Evolutionary conservation across 2,797 vertebrate genomes (phyloP), one percentile per base, ranked within the genome.

Genomic region (Paratrypauchen microcephalus): DNA sequence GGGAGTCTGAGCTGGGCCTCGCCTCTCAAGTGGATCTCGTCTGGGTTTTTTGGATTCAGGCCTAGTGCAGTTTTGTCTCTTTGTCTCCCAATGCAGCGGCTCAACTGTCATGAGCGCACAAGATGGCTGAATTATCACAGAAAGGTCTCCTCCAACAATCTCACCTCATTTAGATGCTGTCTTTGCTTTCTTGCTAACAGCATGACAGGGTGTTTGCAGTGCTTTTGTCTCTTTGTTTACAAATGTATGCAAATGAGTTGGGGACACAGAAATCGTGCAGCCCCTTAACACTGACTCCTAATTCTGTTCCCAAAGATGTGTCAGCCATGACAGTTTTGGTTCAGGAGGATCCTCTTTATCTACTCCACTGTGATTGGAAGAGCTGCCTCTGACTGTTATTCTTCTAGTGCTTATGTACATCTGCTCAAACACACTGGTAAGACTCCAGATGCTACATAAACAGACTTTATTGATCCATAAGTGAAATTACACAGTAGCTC

Each of bases 81-180:
- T 72, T 74, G 73, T 82, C 75, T 86, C 77, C 69, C 73, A 26
- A 58, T 3, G 23, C 75, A 41, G 82, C 71, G 4, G 72, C 75
- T 86, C 66, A 65, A 75, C 74, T 87, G 86, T 85, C 85, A 74
- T 78, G 61, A 69, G 50, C 41, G 0, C 63, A 60, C 74, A 84
- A 87, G 87, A 88, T 80, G 80, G 83, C 89, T 88, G 80, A 66
- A 80, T 87, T 76, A 83, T 83, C 76, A 78, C 68, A 71, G 68
- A 71, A 74, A 80, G 87, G 88, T 87, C 84, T 86, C 83, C 77
- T 86, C 74, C 24, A 61, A 76, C 69, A 19, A 79, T 64, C 77
- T 83, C 76, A 71, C 79, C 85, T 88, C 83, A 86, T 89, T 89
- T 83, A 80, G 81, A 87, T 81, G 75, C 86, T 45, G 71, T 74